Percentiles rank a stretch among this genome's conserved stretches.
Conservation (phyloP, 2,113 vertebrate genomes). For the Callionymus lyra region DNA sequence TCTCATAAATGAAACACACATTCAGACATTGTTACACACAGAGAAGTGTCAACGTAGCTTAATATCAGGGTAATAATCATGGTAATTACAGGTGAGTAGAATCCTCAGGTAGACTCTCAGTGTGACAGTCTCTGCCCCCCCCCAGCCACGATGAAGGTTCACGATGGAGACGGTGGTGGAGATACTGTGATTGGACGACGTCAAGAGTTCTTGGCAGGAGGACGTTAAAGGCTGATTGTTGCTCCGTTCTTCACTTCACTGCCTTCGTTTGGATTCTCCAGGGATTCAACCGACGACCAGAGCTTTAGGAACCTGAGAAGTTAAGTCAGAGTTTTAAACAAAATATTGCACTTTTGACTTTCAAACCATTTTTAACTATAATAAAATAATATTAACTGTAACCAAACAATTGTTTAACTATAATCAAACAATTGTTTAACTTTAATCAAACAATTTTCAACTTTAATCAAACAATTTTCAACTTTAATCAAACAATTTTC, state of each 20-base stretch:
- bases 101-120: slow-evolving; percentile 21
- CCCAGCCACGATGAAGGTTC: slow-evolving; percentile 34
- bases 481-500: too few species aligned
- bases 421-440: too few species aligned
- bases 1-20: slow-evolving; percentile 44
- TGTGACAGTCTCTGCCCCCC: slow-evolving; percentile 51
- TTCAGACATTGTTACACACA: slow-evolving; percentile 45
- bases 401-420: too few species aligned
- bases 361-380: too few species aligned
- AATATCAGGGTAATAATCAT: slow-evolving; percentile 20
- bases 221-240: slow-evolving; percentile 39
- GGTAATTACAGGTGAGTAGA: not conserved
- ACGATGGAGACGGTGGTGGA: slow-evolving; percentile 14
- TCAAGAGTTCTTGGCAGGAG: slow-evolving; percentile 33
- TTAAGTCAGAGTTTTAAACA: too few species aligned
- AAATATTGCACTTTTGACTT: too few species aligned
- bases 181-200: slow-evolving; percentile 10
- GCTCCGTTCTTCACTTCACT: slow-evolving; percentile 19
- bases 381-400: too few species aligned
- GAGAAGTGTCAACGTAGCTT: slow-evolving; percentile 52
- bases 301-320: slow-evolving; percentile 1
- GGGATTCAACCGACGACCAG: slow-evolving; percentile 22
- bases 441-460: too few species aligned
- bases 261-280: too few species aligned
- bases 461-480: too few species aligned